A percentile compares a stretch with the other conserved stretches of the same genome.
Conservation (phyloP, 2,888 invertebrate genomes). For the Penaeus monodon region DNA sequence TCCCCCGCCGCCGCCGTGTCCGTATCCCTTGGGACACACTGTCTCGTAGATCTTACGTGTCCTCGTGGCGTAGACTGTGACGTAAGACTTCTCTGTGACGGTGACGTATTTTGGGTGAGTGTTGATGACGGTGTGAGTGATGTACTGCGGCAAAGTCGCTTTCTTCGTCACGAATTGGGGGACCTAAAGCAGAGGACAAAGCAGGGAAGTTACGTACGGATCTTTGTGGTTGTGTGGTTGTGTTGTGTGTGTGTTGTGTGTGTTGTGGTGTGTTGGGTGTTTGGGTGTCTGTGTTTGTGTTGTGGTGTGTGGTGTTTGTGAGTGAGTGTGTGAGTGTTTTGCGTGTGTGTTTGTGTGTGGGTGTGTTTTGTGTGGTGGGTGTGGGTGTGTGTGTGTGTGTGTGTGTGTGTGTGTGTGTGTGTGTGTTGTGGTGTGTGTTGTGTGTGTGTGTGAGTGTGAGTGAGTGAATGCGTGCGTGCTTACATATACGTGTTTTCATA, state of each 20-base stretch:
- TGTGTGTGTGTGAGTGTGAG: too few relatives aligned
- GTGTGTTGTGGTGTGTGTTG: too few relatives aligned
- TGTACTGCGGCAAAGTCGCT: constrained; percentile 64
- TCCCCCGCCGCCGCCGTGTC: constrained; percentile 24
- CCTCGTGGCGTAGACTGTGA: constrained; percentile 64
- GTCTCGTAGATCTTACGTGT: constrained; percentile 64
- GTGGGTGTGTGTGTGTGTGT: too few relatives aligned
- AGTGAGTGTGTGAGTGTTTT: too few relatives aligned
- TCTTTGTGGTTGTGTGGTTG: neutral
- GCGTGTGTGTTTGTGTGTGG: too few relatives aligned
- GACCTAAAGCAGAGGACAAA: constrained; percentile 33
- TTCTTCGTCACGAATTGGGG: constrained; percentile 65
- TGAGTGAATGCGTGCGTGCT: too few relatives aligned
- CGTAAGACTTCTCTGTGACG: constrained; percentile 64
- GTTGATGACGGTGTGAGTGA: constrained; percentile 64
- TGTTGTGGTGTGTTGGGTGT: neutral
- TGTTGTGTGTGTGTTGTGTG: neutral
- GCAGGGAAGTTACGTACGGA: neutral
- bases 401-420: too few relatives aligned
- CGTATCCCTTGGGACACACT: constrained; percentile 62
- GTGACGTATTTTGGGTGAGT: constrained; percentile 63
- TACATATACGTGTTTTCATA: too few relatives aligned
- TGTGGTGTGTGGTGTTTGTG: too few relatives aligned
- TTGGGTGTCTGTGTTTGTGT: too few relatives aligned
- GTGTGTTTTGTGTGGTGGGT: too few relatives aligned